Evolutionary conservation across 2,113 vertebrate species (phyloP), one percentile per base, ranked within the genome.

Genomic region (Anolis carolinensis): DNA sequence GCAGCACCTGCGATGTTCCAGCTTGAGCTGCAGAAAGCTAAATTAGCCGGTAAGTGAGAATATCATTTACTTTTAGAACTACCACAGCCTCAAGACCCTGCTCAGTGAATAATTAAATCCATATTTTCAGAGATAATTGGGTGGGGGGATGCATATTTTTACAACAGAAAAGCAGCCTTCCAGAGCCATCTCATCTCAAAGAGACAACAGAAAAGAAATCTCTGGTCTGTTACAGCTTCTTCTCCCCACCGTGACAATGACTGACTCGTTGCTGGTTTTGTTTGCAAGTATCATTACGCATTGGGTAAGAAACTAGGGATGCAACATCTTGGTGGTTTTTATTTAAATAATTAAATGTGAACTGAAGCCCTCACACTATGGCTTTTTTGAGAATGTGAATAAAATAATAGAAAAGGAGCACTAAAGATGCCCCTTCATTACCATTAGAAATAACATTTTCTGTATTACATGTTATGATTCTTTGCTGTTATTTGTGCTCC

Each of bases 181-280:
- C 73, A 84, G 82, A 83, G 50, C 30, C 48, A 70, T 68, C n/a
- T 81, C 39, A 25, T 44, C 13, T 70, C 76, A 86, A 75, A 76
- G 25, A 75, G 30, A 8, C 63, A 76, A 44, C 67, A 72, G 50
- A 52, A 72, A 76, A 65, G 70, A 75, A 44, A 77, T 82, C 44
- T 21, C 1, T 52, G 55, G 44, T 88, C 67, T 67, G 16, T 62
- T 83, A 34, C 16, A 71, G 63, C 50, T 32, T 48, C 36, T 71
- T 78, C 52, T 48, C 63, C 16, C 30, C 55, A 44, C 36, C 32
- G 71, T 44, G n/a, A 32, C 36, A 79, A 9, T 72, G 65, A 52
- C 63, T 81, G 70, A 34, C 48, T 65, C 52, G 30, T 86, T 75
- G 76, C 85, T 84, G 68, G 70, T 48, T 59, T 75, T 83, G 27